A percentile compares a stretch with the other conserved stretches of the same genome.
phyloP scores from a whole-genome alignment of 2,888 invertebrate genomes.

The Ophion obscuratus region DNA sequence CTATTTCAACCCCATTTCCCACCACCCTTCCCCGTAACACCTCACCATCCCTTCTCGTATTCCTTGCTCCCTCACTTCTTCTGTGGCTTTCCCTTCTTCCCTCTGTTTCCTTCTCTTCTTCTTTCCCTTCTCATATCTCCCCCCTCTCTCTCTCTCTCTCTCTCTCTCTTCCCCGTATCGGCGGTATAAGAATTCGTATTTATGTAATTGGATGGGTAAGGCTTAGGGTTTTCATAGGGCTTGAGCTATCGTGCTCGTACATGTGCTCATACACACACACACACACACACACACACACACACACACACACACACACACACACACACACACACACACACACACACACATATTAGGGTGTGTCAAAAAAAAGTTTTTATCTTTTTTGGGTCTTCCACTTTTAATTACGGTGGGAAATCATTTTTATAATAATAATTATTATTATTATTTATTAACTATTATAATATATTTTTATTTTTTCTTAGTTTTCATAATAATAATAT shows the following conservation, averaged over 20 bases:
- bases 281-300: too few species aligned
- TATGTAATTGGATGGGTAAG: conserved; percentile 74
- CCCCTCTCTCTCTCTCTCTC: neutral
- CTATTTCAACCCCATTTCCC: conserved; percentile 4
- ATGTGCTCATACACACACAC: conserved; percentile 5
- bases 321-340: too few species aligned
- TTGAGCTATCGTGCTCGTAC: conserved; percentile 67
- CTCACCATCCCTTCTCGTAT: neutral
- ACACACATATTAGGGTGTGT: neutral
- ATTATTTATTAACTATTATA: too few species aligned
- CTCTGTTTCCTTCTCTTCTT: conserved; percentile 8
- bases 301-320: too few species aligned
- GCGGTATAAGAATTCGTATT: conserved; percentile 70
- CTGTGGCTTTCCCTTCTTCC: conserved; percentile 5
- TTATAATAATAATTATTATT: too few species aligned
- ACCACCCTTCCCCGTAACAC: neutral
- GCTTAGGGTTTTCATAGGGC: conserved; percentile 75
- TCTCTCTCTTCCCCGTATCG: conserved; percentile 2
- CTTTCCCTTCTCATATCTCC: neutral
- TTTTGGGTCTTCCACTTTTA: too few species aligned
- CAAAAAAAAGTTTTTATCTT: too few species aligned
- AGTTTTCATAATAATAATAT: too few species aligned
- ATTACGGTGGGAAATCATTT: too few species aligned
- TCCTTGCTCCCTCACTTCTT: neutral
- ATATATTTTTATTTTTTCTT: too few species aligned